Conservation (phyloP, 2,113 vertebrate species). For the Clarias macrocephalus region DNA sequence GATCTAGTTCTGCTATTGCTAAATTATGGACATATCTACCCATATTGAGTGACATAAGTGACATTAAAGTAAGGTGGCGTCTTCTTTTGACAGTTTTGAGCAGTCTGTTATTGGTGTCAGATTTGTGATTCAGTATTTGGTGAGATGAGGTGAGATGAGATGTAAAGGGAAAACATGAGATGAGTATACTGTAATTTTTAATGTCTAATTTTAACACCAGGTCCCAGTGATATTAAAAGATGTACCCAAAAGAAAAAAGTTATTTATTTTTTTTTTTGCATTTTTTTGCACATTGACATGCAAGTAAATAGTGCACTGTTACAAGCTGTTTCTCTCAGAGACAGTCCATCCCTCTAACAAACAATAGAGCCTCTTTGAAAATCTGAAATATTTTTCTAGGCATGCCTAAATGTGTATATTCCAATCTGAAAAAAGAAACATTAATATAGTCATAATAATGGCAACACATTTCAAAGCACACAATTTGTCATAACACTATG, state of each 20-base stretch:
- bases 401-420: no score
- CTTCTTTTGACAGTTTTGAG: conserved; percentile 46
- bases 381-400: no score
- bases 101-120: background rate
- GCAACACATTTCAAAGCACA: no score
- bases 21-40: conserved; percentile 27
- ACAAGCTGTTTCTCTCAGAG: no score
- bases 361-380: no score
- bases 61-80: conserved; percentile 37
- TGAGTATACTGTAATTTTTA: conserved; percentile 28
- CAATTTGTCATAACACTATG: no score
- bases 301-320: no score
- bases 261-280: no score
- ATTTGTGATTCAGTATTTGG: background rate
- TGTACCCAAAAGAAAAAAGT: conserved; percentile 4
- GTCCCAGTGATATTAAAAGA: conserved; percentile 38
- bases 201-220: background rate
- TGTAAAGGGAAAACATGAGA: background rate
- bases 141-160: background rate
- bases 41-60: conserved; percentile 17
- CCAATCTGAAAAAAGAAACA: no score
- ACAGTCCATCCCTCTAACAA: no score
- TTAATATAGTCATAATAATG: no score
- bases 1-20: conserved; percentile 25
- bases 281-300: no score